Conservation (phyloP, 2,797 vertebrate genomes). For the Tinamus major region DNA sequence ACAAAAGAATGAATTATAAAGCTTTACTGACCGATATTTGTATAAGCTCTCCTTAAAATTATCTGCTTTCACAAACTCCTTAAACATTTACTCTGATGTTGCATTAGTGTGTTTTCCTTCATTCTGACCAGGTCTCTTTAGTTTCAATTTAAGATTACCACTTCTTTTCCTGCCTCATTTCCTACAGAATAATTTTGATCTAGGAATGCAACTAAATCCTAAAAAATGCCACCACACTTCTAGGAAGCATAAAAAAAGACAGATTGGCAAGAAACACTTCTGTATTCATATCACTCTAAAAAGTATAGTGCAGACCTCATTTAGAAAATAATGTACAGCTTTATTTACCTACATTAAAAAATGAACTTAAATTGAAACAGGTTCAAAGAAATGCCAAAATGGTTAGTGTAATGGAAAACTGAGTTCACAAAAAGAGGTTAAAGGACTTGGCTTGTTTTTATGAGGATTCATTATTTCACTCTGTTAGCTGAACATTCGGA, state of each 20-base stretch:
- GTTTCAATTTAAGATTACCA: background rate
- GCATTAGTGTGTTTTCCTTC: background rate
- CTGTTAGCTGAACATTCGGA: conserved; percentile 1
- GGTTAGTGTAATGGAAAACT: conserved; percentile 31
- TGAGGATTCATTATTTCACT: conserved; percentile 16
- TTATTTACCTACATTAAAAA: background rate
- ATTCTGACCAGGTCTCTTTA: background rate
- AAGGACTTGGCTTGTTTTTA: conserved; percentile 32
- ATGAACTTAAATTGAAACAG: background rate
- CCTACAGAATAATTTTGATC: background rate
- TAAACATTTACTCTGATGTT: background rate
- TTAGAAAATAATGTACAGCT: background rate
- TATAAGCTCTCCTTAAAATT: background rate
- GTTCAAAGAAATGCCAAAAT: conserved; percentile 43
- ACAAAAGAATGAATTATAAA: conserved; percentile 4
- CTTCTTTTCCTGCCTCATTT: background rate
- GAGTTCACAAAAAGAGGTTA: conserved; percentile 5
- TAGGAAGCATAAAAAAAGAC: background rate
- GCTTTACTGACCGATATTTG: background rate
- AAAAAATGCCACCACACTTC: background rate
- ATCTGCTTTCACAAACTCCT: background rate
- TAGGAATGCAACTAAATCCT: background rate
- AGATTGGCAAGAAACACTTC: background rate
- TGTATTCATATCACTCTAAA: background rate
- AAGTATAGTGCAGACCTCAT: background rate